Base-by-base conservation (phyloP, 2,888 invertebrate species). In the Galeopsomyia nigrocyanea region DNA sequence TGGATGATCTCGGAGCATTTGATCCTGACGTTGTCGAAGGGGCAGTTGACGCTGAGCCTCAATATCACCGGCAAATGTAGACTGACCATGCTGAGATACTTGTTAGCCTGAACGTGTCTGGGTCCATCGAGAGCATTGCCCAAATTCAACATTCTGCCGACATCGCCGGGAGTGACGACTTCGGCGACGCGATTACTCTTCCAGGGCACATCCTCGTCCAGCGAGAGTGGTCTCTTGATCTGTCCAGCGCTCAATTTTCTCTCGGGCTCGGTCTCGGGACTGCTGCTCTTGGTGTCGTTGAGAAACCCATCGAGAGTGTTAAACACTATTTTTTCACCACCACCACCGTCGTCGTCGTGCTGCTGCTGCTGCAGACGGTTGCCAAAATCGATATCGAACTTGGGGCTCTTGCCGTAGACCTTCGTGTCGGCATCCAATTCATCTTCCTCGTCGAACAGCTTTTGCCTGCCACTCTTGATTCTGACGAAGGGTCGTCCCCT, bases 1-100 rank as follows among this genome's bases (percentile, higher is more conserved):
- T 88, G 87, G 77, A 91, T 84, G 81, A 90, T 89, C 79, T 89
- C 88, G 76, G 87, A 86, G 79, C 90, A 90, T 80, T 89, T 89
- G 78, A 89, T 89, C 78, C 90, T 86, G 67, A 90, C 89, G 81
- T 90, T 90, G 76, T 88, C 86, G 78, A 90, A 90, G 9, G 91
- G 91, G 81, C 90, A 90, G 82, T 89, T 89, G 77, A 89, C 86
- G 68, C 89, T 88, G 69, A 90, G 87, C 78, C 90, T 86, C 64
- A 90, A 84, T 77, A 90, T 88, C 78, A 90, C 90, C 47, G 90
- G 90, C 75, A 91, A 84, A 82, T 90, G 89, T 65, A 89, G 81
- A 58, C 88, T 87, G 67, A 89, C 88, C 77, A 89, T 83, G 68
- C 88, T 88, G 77, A 88, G 80, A 76, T 89, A 89, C 80, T 89